Evolutionary conservation across 2,888 invertebrate species (phyloP).

Genomic region (Silvanus unidentatus): DNA sequence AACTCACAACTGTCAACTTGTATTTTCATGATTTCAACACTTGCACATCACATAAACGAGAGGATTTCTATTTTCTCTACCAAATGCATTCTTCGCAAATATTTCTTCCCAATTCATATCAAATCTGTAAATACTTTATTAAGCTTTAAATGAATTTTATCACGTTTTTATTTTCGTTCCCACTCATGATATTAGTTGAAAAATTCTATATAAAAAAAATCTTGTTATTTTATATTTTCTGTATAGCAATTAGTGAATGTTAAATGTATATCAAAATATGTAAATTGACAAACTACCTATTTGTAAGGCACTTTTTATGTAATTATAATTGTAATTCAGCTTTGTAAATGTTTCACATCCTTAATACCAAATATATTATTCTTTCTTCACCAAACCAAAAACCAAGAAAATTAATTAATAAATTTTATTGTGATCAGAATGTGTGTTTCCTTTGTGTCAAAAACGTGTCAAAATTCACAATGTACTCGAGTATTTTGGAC

Average conservation of each 20-base stretch:
- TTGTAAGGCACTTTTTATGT: constrained; percentile 32
- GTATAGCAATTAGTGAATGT: constrained; percentile 29
- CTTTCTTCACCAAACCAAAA: constrained; percentile 31
- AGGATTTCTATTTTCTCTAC: constrained; percentile 12
- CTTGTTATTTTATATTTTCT: constrained; percentile 25
- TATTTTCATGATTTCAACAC: constrained; percentile 28
- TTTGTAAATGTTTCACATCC: constrained; percentile 40
- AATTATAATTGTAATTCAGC: constrained; percentile 33
- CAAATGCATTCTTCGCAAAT: constrained; percentile 4
- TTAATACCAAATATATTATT: no score
- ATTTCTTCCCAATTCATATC: no score
- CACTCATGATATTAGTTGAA: constrained; percentile 11
- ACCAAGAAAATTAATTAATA: no score
- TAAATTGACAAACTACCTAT: constrained; percentile 25
- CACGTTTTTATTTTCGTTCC: background rate
- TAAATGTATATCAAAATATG: constrained; percentile 28
- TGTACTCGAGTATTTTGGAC: no score
- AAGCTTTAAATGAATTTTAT: background rate
- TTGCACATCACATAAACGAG: constrained; percentile 7
- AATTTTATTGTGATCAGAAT: constrained; percentile 23
- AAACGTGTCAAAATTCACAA: no score
- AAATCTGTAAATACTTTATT: background rate
- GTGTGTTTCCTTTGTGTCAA: no score
- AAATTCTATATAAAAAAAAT: constrained; percentile 11
- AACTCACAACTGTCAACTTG: constrained; percentile 34